A percentile compares a stretch with the other conserved stretches of the same genome.
phyloP scores from a whole-genome alignment of 2,113 vertebrate genomes.

The Actenoides hombroni region DNA sequence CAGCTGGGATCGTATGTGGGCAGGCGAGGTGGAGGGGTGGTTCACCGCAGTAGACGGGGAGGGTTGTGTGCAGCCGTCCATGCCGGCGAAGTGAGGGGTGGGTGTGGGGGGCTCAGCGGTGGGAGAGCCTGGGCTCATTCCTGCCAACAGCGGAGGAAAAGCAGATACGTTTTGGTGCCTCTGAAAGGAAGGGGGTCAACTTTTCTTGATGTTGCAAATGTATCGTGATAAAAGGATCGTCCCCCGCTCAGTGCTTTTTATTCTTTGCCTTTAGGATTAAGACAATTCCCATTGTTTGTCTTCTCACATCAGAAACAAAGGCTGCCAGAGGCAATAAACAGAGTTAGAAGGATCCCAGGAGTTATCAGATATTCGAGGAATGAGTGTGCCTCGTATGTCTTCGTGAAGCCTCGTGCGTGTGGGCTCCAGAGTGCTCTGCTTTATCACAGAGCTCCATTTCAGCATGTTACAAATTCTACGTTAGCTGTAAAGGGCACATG shows the following conservation, averaged over 20 bases:
- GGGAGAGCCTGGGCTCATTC: background rate
- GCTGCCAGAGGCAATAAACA: slow-evolving; percentile 61
- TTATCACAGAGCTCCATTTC: background rate
- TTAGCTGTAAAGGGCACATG: too few relatives aligned
- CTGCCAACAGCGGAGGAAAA: slow-evolving; percentile 65
- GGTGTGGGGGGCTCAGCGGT: background rate
- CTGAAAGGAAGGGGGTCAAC: slow-evolving; percentile 26
- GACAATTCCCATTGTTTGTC: slow-evolving; percentile 64
- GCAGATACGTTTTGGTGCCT: slow-evolving; percentile 27
- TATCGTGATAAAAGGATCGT: slow-evolving; percentile 45
- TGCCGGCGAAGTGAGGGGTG: background rate
- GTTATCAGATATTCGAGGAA: slow-evolving; percentile 60
- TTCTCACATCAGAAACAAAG: slow-evolving; percentile 64
- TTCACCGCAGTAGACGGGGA: background rate
- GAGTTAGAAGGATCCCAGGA: slow-evolving; percentile 58
- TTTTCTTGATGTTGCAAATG: slow-evolving; percentile 41
- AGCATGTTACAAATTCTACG: too few relatives aligned
- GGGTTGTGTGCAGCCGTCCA: slow-evolving; percentile 5
- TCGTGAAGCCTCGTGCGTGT: background rate
- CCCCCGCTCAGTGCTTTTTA: slow-evolving; percentile 27
- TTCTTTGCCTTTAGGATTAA: slow-evolving; percentile 62
- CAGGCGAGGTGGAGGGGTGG: background rate
- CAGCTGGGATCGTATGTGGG: background rate
- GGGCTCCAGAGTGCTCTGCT: background rate
- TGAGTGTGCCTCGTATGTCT: background rate